phyloP scores from a whole-genome alignment of 2,888 invertebrate species.

The Phorcus lineatus region DNA sequence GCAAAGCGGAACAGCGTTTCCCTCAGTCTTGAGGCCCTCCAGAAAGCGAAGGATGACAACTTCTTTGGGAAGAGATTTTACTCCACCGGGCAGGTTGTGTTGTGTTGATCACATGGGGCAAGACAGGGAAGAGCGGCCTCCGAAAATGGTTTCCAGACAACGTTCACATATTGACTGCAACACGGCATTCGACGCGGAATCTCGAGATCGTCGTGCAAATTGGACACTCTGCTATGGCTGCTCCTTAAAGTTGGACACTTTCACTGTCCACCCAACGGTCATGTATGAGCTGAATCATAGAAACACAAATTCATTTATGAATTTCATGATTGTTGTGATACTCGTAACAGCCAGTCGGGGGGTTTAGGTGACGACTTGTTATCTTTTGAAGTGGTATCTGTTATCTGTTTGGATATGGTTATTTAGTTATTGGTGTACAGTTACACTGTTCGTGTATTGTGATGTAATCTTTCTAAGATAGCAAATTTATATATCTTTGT shows the following conservation, averaged over 20 bases:
- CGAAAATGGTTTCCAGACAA: background rate
- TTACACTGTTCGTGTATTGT: too few species aligned
- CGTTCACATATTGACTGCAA: background rate
- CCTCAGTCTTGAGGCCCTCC: background rate
- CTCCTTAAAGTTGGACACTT: background rate
- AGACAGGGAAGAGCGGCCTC: background rate
- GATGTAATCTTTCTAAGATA: too few species aligned
- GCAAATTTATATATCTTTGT: too few species aligned
- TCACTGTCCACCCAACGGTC: background rate
- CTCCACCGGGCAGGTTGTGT: background rate
- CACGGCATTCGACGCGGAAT: background rate
- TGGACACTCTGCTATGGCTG: background rate
- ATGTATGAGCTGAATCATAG: too few species aligned
- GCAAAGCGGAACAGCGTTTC: background rate
- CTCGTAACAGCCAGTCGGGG: too few species aligned
- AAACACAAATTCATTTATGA: too few species aligned
- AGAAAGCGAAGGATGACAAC: background rate
- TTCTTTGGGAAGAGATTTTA: background rate
- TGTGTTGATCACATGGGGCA: background rate
- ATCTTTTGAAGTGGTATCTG: too few species aligned
- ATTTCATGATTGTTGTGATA: too few species aligned
- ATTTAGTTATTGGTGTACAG: too few species aligned
- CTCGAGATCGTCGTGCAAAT: background rate
- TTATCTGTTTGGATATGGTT: too few species aligned
- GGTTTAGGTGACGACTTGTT: too few species aligned